Conservation (phyloP, 2,113 vertebrate genomes). For the Tiliqua scincoides region DNA sequence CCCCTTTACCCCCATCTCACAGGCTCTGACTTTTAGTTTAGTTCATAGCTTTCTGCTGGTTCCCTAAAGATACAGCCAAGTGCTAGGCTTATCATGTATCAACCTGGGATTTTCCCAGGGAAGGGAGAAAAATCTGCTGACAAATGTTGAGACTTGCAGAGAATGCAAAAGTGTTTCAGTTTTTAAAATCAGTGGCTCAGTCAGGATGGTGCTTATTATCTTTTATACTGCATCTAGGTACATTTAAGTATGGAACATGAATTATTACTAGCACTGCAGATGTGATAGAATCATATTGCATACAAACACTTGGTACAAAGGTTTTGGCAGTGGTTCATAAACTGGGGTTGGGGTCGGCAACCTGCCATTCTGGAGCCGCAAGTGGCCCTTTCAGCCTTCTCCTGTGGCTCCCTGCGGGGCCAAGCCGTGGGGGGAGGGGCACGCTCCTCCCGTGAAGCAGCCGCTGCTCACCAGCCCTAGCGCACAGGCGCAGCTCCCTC, state of each 20-base stretch:
- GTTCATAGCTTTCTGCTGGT: background rate
- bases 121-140: background rate
- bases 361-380: no score
- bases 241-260: background rate
- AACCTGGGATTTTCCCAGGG: slow-evolving; percentile 1
- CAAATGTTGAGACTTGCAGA: background rate
- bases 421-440: no score
- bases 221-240: background rate
- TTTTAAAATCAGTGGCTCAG: background rate
- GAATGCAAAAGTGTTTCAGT: background rate
- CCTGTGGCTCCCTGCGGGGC: no score
- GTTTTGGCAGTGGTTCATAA: no score
- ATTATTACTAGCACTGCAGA: background rate
- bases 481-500: no score
- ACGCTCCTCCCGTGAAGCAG: no score
- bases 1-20: no score
- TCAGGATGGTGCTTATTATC: background rate
- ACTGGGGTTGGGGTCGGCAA: no score
- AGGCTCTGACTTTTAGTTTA: background rate
- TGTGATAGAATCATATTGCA: background rate
- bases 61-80: background rate
- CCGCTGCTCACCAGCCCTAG: no score
- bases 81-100: background rate
- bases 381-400: no score
- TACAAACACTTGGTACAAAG: background rate